phyloP scores from a whole-genome alignment of 2,113 vertebrate genomes.

The Melanostigma gelatinosum region DNA sequence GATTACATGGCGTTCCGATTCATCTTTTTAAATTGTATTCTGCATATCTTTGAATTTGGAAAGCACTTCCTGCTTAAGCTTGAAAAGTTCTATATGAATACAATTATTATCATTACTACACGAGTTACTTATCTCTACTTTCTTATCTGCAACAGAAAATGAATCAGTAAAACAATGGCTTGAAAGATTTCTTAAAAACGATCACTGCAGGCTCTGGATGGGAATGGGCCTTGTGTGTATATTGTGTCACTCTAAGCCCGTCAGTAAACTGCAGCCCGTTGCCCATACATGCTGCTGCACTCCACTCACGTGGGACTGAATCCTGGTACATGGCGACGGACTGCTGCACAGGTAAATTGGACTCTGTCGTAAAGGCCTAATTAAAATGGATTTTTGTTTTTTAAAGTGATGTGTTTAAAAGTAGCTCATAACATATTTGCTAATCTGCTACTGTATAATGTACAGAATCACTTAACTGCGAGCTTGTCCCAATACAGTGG shows the following conservation, averaged over 20 bases:
- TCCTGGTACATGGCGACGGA: not conserved
- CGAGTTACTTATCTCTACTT: not conserved
- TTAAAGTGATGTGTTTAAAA: not conserved
- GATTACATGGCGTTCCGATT: not conserved
- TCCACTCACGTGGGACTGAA: not conserved
- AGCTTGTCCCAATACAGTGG: not conserved
- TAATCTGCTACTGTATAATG: not conserved
- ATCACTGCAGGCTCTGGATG: not conserved
- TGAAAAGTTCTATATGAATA: not conserved
- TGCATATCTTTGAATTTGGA: not conserved
- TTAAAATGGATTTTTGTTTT: not conserved
- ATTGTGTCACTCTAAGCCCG: not conserved
- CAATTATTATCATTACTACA: not conserved
- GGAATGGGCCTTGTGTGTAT: too few relatives aligned
- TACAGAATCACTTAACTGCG: not conserved
- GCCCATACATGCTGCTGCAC: too few relatives aligned
- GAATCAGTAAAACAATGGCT: not conserved
- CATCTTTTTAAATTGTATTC: not conserved
- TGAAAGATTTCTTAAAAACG: not conserved
- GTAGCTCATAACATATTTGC: not conserved
- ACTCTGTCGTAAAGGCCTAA: not conserved
- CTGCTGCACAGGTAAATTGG: not conserved
- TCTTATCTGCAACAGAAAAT: not conserved
- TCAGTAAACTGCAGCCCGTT: not conserved
- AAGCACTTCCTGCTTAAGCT: not conserved